Conservation (phyloP, 2,113 vertebrate species). For the Scomber japonicus region DNA sequence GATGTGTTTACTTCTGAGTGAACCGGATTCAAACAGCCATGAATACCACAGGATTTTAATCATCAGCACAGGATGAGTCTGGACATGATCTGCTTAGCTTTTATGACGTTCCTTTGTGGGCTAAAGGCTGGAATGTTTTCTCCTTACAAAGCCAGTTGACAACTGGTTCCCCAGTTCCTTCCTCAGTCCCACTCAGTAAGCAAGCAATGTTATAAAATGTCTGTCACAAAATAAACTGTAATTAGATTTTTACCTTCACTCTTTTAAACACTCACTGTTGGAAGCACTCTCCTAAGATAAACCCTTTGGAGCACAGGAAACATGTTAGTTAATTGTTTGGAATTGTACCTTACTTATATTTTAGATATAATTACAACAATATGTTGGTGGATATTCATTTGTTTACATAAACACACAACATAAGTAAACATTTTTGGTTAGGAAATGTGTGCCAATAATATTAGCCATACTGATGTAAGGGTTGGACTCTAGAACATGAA, state of each 20-base stretch:
- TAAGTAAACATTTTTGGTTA: too few relatives aligned
- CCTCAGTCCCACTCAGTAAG: background rate
- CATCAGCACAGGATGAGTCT: constrained; percentile 65
- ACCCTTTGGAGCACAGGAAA: too few relatives aligned
- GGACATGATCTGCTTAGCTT: constrained; percentile 56
- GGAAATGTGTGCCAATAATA: too few relatives aligned
- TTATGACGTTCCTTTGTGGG: constrained; percentile 43
- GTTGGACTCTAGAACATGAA: too few relatives aligned
- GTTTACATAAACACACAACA: too few relatives aligned
- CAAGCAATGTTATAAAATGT: background rate
- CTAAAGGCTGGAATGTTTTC: constrained; percentile 57
- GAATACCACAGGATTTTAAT: constrained; percentile 63
- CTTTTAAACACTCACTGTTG: background rate
- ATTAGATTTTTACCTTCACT: background rate
- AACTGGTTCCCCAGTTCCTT: constrained; percentile 26
- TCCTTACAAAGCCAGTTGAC: constrained; percentile 33
- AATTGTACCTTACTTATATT: background rate
- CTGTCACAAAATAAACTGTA: background rate
- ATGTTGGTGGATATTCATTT: too few relatives aligned
- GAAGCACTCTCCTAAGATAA: background rate
- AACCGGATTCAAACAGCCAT: constrained; percentile 58
- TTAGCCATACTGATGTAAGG: too few relatives aligned
- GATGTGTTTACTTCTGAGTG: constrained; percentile 42
- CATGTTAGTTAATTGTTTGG: background rate
- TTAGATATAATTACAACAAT: background rate